These are phyloP conservation scores for Acrobasis consociella DNA, from an alignment of 2,888 invertebrate genomes.

Conservation along the genomic window DNA sequence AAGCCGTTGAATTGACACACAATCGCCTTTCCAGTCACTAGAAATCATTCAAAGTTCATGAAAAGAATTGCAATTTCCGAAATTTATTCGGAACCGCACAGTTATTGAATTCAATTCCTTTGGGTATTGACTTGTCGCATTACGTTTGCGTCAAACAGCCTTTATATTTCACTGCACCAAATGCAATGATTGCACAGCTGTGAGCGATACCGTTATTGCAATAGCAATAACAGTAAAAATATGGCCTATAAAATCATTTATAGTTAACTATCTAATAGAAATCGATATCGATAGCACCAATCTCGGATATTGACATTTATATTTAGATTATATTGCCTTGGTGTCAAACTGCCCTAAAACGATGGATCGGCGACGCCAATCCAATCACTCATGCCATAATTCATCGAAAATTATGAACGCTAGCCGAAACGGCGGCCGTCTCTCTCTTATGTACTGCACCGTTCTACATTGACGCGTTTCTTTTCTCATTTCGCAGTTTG, in stretches of 20 bases:
- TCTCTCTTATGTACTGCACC: slow-evolving; percentile 71
- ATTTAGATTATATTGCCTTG: slow-evolving; percentile 65
- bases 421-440: slow-evolving; percentile 67
- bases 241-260: slow-evolving; percentile 35
- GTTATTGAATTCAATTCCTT: slow-evolving; percentile 14
- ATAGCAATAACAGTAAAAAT: background rate
- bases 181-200: slow-evolving; percentile 16
- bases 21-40: slow-evolving; percentile 3
- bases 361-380: slow-evolving; percentile 71
- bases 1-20: background rate
- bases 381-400: slow-evolving; percentile 76
- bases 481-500: slow-evolving; percentile 83
- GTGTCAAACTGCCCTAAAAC: slow-evolving; percentile 73
- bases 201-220: background rate
- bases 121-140: slow-evolving; percentile 7
- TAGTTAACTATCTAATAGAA: slow-evolving; percentile 38
- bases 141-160: background rate
- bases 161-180: slow-evolving; percentile 18
- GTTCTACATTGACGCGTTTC: slow-evolving; percentile 76
- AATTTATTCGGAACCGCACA: slow-evolving; percentile 5
- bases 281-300: slow-evolving; percentile 44
- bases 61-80: background rate
- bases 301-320: slow-evolving; percentile 56
- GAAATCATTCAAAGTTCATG: slow-evolving; percentile 8
- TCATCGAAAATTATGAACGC: slow-evolving; percentile 74